phyloP scores from a whole-genome alignment of 2,888 invertebrate genomes.

The Baccha elongata region DNA sequence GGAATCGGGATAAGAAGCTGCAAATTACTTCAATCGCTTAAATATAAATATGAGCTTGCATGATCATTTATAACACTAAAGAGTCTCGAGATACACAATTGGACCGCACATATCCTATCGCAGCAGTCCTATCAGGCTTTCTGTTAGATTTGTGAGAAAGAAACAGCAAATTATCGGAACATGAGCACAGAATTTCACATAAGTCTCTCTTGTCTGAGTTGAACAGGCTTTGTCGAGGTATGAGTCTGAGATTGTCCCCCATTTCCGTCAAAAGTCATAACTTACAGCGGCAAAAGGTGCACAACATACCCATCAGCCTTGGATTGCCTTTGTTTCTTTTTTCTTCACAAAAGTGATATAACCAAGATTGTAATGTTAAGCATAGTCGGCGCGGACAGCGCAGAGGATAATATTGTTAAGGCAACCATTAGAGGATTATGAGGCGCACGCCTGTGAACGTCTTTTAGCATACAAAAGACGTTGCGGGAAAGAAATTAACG shows the following conservation, averaged over 20 bases:
- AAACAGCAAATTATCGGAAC: conserved; percentile 67
- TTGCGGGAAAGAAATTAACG: conserved; percentile 53
- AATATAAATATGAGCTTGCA: conserved; percentile 73
- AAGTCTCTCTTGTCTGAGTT: conserved; percentile 36
- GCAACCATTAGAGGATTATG: conserved; percentile 69
- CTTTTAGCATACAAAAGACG: conserved; percentile 37
- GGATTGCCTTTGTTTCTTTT: conserved; percentile 14
- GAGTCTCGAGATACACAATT: conserved; percentile 47
- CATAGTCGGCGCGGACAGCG: conserved; percentile 32
- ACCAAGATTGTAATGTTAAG: conserved; percentile 64
- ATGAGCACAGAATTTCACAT: conserved; percentile 63
- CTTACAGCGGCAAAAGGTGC: conserved; percentile 44
- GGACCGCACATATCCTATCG: conserved; percentile 61
- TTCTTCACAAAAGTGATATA: conserved; percentile 41
- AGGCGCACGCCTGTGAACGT: conserved; percentile 22
- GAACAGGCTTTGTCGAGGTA: background rate
- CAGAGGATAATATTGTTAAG: conserved; percentile 59
- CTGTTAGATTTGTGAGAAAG: conserved; percentile 64
- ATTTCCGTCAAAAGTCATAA: conserved; percentile 63
- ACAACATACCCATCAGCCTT: conserved; percentile 14
- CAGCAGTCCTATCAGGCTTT: conserved; percentile 46
- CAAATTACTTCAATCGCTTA: conserved; percentile 73
- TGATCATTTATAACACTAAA: conserved; percentile 73
- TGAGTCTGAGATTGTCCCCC: conserved; percentile 61
- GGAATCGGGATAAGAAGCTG: conserved; percentile 67